Conservation (phyloP, 37 sponge, comb jelly and placozoan genomes). For the Halichondria panicea region DNA sequence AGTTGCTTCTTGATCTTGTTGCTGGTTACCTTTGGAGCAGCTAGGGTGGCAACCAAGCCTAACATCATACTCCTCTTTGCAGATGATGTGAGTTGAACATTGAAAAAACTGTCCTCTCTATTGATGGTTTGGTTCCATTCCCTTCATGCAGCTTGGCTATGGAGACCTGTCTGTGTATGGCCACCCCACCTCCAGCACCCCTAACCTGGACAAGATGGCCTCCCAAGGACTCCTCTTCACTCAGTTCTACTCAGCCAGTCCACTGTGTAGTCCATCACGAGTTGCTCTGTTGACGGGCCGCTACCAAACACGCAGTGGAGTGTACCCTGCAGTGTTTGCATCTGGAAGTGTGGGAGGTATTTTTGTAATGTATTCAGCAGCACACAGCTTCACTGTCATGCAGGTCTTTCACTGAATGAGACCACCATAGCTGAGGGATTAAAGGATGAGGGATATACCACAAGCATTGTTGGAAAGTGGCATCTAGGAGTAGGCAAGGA, state of each 20-base stretch:
- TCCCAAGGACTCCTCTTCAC: constrained; percentile 57
- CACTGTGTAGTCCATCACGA: constrained; percentile 80
- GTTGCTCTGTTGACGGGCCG: constrained; percentile 71
- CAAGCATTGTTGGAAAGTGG: constrained; percentile 88
- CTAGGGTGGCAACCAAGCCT: too few relatives aligned
- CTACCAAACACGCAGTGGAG: constrained; percentile 67
- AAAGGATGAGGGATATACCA: constrained; percentile 69
- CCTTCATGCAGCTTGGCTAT: constrained; percentile 68
- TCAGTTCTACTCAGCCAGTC: constrained; percentile 60
- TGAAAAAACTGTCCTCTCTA: too few relatives aligned
- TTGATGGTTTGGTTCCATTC: too few relatives aligned
- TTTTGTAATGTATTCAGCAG: too few relatives aligned
- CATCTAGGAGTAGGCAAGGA: constrained; percentile 77
- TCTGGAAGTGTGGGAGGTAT: constrained; percentile 57
- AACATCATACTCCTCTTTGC: too few relatives aligned
- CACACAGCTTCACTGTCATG: too few relatives aligned
- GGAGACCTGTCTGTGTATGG: constrained; percentile 73
- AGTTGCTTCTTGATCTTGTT: too few relatives aligned
- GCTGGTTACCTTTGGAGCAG: too few relatives aligned
- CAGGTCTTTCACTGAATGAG: constrained; percentile 73
- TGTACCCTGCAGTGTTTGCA: constrained; percentile 67
- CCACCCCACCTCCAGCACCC: constrained; percentile 76
- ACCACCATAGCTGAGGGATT: constrained; percentile 73
- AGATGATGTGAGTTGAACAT: too few relatives aligned
- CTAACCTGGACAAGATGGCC: constrained; percentile 78